Evolutionary conservation across 2,797 vertebrate species (phyloP), one percentile per base, ranked within the genome.

Genomic region (Odontamblyopus lacepedii): DNA sequence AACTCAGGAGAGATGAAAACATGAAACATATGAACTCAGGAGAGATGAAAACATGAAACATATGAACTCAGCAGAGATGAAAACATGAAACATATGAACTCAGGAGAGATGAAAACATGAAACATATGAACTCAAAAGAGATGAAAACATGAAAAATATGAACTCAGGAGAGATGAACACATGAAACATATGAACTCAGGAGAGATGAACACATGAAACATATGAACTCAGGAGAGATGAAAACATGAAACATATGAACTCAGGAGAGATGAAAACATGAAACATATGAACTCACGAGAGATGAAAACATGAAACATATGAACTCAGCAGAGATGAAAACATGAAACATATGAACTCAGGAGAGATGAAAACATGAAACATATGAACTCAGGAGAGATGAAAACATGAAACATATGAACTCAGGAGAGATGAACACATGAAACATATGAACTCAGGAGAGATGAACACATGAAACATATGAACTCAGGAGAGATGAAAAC

Each of bases 1-100:
- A 23, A 23, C 23, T 23, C 23, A 23, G 23, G 23, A 83, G 56
- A 82, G 16, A 82, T 70, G 75, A 75, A 30, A 16, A n/a, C 13
- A 63, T 1, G 9, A 5, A 7, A 35, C 8, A 59, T 0, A 3
- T 56, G 55, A 6, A 56, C n/a, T 26, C 57, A 6, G 57, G 16
- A 15, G 12, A 16, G 57, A 23, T 0, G 57, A 1, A n/a, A 53
- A 2, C 30, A 63, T 1, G 9, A 5, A 1, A 35, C 23, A 23
- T 23, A 23, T 23, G 51, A 2, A 1, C 26, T 15, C 57, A 29
- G 8, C 11, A 4, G 8, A 59, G 23, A 23, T 23, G 23, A 23
- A 23, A 23, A 23, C 23, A 23, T 23, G 23, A 23, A 23, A 23
- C 23, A 23, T 23, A 23, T 23, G 23, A 23, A 23, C 23, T 23